Evolutionary conservation across 1,140 invertebrate genomes (phyloP).

Genomic region (Triops longicaudatus): DNA sequence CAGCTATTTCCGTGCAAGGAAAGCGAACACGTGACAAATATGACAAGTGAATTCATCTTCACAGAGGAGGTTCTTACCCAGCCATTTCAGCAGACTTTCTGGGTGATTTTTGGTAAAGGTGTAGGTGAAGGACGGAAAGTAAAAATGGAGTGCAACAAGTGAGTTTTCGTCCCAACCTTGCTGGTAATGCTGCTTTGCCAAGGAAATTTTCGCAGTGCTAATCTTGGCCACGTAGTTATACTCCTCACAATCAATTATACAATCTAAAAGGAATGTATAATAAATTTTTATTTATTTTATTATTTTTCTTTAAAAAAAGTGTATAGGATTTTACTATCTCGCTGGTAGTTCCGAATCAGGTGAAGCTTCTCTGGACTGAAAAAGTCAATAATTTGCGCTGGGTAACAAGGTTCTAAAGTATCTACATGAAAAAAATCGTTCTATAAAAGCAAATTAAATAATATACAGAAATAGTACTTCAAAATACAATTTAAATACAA

Average conservation of each 20-base stretch:
- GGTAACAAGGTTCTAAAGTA: not conserved
- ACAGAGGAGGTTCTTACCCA: constrained; percentile 2
- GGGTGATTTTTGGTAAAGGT: constrained; percentile 26
- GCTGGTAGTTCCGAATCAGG: not conserved
- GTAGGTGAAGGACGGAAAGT: constrained; percentile 23
- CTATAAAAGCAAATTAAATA: too few relatives aligned
- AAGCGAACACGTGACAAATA: not conserved
- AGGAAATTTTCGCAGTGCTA: not conserved
- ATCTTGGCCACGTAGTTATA: not conserved
- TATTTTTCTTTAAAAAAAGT: too few relatives aligned
- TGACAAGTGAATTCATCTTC: not conserved
- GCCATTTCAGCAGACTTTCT: constrained; percentile 26
- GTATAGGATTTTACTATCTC: not conserved
- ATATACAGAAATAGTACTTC: too few relatives aligned
- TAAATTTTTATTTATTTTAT: not conserved
- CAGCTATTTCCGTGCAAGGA: constrained; percentile 13
- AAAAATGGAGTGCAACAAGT: constrained; percentile 21
- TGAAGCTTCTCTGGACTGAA: constrained; percentile 12
- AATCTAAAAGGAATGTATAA: not conserved
- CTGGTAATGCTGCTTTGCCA: not conserved
- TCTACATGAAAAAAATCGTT: not conserved
- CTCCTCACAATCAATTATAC: not conserved
- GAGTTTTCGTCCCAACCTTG: not conserved
- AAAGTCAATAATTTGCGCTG: not conserved
- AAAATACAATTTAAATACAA: too few relatives aligned